Base-by-base conservation (phyloP, 2,797 vertebrate species). In the Sparidentex hasta region DNA sequence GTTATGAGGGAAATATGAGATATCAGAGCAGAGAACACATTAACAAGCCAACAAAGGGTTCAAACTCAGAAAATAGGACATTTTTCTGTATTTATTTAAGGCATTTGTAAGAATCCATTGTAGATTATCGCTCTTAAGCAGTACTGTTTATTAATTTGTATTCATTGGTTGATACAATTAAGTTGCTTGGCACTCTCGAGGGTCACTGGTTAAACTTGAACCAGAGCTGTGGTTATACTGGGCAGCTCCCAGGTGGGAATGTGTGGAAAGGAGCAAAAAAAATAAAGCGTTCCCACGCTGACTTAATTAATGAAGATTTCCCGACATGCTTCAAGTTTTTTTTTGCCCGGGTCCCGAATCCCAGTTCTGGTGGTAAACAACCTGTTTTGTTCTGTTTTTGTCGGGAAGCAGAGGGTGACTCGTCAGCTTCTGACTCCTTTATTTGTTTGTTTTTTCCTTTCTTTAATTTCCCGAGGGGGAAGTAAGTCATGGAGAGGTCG, bases 401-500 rank as follows among this genome's bases (percentile, higher is more conserved):
- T 59, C 64, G 51, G 80, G 84, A 88, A 90, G 75, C 12, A 17
- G 48, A 33, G 2, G 46, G 16, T 71, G 86, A 85, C 72, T 78
- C 63, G 57, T 20, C 85, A 11, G 41, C 27, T 55, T 54, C 20
- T 71, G 33, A 59, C 47, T 41, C 4, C 18, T 79, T 74, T 51
- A 52, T 74, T 71, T 65, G 11, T 61, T 81, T 81, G 46, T 76
- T 81, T 83, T 82, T 63, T 51, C 47, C 55, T 50, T 74, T 62
- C 59, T 66, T 82, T 69, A 63, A 52, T 74, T 67, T 81, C 27
- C 56, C 13, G 6, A 12, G 33, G 43, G 25, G 74, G 79, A 69
- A 59, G 67, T 73, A 25, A 84, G 68, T 48, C 65, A 55, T 0
- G 0, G 38, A 0, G 61, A 57, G 55, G 63, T 21, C 16, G 5